Percentiles rank a stretch among this genome's conserved stretches.
phyloP scores from a whole-genome alignment of 1,140 invertebrate genomes.

The Atta texana region DNA sequence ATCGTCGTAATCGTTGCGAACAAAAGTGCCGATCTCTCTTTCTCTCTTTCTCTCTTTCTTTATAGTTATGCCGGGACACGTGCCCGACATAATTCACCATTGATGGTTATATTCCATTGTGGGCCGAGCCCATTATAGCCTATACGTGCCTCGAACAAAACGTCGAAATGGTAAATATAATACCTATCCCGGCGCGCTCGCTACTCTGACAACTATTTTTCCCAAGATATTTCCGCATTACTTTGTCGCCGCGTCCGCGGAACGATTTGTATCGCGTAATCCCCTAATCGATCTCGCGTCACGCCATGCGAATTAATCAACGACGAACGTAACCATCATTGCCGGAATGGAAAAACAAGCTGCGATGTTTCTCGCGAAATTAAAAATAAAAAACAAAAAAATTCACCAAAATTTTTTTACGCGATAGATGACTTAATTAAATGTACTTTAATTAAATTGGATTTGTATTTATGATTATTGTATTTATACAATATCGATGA shows the following conservation, averaged over 20 bases:
- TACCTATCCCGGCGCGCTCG: conserved; percentile 53
- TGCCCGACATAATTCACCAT: conserved; percentile 82
- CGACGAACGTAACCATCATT: conserved; percentile 13
- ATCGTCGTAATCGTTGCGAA: conserved; percentile 59
- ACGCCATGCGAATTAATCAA: conserved; percentile 53
- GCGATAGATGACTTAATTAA: background rate
- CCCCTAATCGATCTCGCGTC: conserved; percentile 50
- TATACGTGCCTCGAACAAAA: conserved; percentile 75
- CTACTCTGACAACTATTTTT: conserved; percentile 63
- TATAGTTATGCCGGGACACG: conserved; percentile 80
- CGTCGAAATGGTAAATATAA: conserved; percentile 72
- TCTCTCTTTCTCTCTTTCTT: conserved; percentile 59
- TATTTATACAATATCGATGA: background rate
- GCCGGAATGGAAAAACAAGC: conserved; percentile 34
- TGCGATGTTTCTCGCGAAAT: conserved; percentile 22
- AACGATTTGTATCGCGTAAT: conserved; percentile 57
- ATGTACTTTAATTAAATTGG: background rate
- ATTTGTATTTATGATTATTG: background rate
- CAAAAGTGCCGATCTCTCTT: conserved; percentile 74
- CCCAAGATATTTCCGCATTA: conserved; percentile 51
- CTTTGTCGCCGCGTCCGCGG: conserved; percentile 26
- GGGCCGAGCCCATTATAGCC: conserved; percentile 77
- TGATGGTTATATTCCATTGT: conserved; percentile 83
- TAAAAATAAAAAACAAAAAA: background rate
- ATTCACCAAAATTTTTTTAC: background rate